phyloP scores from a whole-genome alignment of 2,888 invertebrate species.

The Merodon equestris region DNA sequence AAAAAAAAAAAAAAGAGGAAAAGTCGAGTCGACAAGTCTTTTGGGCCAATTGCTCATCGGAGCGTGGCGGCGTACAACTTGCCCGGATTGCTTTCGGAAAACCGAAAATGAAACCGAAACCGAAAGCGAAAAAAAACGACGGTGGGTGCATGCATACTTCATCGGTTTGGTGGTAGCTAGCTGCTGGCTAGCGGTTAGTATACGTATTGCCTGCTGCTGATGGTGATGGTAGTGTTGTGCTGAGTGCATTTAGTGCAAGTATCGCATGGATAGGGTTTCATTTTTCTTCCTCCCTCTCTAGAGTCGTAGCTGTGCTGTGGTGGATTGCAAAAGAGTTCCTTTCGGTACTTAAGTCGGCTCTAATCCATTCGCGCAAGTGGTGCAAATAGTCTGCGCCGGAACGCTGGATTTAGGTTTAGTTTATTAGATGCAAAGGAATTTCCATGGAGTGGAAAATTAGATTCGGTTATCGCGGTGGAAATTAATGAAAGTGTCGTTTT shows the following conservation, averaged over 20 bases:
- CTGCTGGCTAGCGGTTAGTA: too few species aligned
- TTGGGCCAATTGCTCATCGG: constrained; percentile 69
- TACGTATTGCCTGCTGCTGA: too few species aligned
- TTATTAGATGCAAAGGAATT: constrained; percentile 63
- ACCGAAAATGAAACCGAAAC: constrained; percentile 58
- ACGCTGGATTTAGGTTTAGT: constrained; percentile 26
- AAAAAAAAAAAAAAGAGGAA: constrained; percentile 19
- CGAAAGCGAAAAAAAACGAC: constrained; percentile 16
- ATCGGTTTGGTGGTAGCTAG: constrained; percentile 34
- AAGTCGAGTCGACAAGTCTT: constrained; percentile 63
- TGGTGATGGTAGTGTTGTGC: constrained; percentile 2
- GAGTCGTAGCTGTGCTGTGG: too few species aligned
- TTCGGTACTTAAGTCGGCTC: constrained; percentile 65
- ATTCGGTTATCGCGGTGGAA: constrained; percentile 62
- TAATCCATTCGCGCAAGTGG: constrained; percentile 66
- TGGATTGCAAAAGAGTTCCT: constrained; percentile 66
- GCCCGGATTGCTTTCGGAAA: constrained; percentile 60
- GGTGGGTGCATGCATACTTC: constrained; percentile 61
- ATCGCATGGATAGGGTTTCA: constrained; percentile 65
- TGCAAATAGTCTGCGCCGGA: constrained; percentile 28
- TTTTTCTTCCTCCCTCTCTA: constrained; percentile 55
- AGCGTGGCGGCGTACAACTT: constrained; percentile 56
- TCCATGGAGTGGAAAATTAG: constrained; percentile 65
- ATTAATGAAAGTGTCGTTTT: constrained; percentile 60
- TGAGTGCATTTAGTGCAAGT: constrained; percentile 15